Evolutionary conservation across 2,888 invertebrate genomes (phyloP).

Genomic region (Cryptophagus acutangulus): DNA sequence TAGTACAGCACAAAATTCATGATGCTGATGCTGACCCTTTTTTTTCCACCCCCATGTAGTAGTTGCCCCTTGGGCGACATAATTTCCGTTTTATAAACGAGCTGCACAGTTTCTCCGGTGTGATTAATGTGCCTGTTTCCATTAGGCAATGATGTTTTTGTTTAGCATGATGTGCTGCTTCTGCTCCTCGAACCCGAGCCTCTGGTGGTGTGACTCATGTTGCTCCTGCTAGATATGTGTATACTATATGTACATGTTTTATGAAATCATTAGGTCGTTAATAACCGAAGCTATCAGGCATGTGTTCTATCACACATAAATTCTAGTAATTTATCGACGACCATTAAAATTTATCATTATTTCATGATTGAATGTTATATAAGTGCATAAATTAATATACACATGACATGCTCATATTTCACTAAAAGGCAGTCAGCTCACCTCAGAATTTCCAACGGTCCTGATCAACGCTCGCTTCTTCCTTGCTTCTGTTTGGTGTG

Average conservation of each 20-base stretch:
- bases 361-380: conserved; percentile 6
- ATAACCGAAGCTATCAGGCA: conserved; percentile 11
- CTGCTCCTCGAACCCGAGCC: too few species aligned
- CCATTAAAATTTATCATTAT: conserved; percentile 11
- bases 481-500: too few species aligned
- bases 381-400: conserved; percentile 7
- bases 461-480: too few species aligned
- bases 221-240: too few species aligned
- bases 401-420: too few species aligned
- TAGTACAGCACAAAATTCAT: too few species aligned
- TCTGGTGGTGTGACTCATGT: conserved; percentile 15
- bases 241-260: conserved; percentile 5
- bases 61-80: conserved; percentile 46
- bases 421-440: too few species aligned
- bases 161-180: conserved; percentile 38
- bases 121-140: conserved; percentile 48
- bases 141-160: conserved; percentile 47
- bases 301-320: conserved; percentile 11
- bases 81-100: conserved; percentile 48
- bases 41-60: conserved; percentile 38
- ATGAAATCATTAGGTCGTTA: conserved; percentile 10
- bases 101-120: conserved; percentile 33
- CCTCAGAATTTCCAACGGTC: too few species aligned
- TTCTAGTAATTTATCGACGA: conserved; percentile 8
- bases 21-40: conserved; percentile 36